Evolutionary conservation across 2,797 vertebrate species (phyloP).

Genomic region (Megaceryle alcyon): DNA sequence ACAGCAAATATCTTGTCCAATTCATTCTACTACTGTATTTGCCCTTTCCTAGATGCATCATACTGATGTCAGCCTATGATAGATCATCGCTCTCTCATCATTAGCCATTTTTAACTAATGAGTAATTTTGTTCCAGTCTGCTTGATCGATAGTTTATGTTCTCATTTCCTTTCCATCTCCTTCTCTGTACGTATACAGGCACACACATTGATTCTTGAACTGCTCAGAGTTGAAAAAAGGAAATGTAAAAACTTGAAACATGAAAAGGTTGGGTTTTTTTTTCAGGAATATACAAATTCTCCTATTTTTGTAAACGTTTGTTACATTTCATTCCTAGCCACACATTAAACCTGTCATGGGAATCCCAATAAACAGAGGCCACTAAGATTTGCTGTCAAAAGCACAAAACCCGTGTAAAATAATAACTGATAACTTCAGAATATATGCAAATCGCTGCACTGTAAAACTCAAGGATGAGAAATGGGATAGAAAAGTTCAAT

Average conservation of each 20-base stretch:
- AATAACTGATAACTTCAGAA: background rate
- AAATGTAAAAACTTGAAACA: background rate
- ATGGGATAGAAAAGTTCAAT: background rate
- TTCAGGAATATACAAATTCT: background rate
- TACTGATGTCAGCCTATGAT: background rate
- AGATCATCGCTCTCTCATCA: background rate
- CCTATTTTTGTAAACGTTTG: fast-evolving
- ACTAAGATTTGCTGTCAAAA: background rate
- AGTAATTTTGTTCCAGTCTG: background rate
- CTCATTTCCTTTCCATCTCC: background rate
- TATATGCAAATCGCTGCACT: no score
- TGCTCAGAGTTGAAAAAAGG: background rate
- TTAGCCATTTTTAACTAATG: background rate
- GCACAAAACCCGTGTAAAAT: background rate
- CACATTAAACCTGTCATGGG: background rate
- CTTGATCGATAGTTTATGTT: slow-evolving; percentile 5
- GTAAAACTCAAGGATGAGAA: background rate
- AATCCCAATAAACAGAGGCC: background rate
- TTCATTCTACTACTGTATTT: background rate
- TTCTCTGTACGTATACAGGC: background rate
- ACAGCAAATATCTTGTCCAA: background rate
- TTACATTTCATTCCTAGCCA: background rate
- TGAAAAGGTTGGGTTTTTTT: background rate
- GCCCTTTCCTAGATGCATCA: background rate
- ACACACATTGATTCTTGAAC: background rate